A percentile compares a stretch with the other conserved stretches of the same genome.
These are phyloP conservation scores for Hirtodrosophila duncani DNA, from an alignment of 2,888 invertebrate species.

Conservation along the genomic window DNA sequence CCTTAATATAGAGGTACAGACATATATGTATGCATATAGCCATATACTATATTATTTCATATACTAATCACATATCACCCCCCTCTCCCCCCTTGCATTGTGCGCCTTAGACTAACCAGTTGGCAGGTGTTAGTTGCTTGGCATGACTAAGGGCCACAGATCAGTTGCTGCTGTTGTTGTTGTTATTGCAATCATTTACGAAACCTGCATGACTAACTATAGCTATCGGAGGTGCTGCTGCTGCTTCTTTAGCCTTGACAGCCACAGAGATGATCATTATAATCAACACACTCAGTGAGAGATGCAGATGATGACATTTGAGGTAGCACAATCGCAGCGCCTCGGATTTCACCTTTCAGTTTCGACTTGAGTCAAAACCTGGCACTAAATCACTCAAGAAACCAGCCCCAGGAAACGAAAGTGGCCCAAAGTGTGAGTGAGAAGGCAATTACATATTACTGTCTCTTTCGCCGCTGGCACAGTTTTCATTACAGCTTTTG, in stretches of 20 bases:
- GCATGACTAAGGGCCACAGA: slow-evolving; percentile 53
- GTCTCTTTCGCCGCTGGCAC: too few species aligned
- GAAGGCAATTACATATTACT: too few species aligned
- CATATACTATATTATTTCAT: too few species aligned
- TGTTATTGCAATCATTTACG: slow-evolving; percentile 38
- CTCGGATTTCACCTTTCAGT: slow-evolving; percentile 52
- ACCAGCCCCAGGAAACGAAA: slow-evolving; percentile 22
- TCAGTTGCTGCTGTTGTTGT: slow-evolving; percentile 4
- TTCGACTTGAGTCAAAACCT: slow-evolving; percentile 17
- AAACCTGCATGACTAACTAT: slow-evolving; percentile 52
- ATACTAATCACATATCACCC: too few species aligned
- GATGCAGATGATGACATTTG: too few species aligned
- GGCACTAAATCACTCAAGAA: slow-evolving; percentile 17
- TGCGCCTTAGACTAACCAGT: slow-evolving; percentile 60
- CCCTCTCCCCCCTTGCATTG: too few species aligned
- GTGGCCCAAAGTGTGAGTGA: slow-evolving; percentile 18
- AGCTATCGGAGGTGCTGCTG: slow-evolving; percentile 12
- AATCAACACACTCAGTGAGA: slow-evolving; percentile 8
- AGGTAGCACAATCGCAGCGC: slow-evolving; percentile 23
- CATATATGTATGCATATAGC: too few species aligned
- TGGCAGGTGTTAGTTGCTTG: slow-evolving; percentile 43
- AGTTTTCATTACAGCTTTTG: too few species aligned
- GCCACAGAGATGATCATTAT: slow-evolving; percentile 9
- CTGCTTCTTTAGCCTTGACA: slow-evolving; percentile 49
- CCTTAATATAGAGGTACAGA: too few species aligned